These are phyloP conservation scores for Palythoa grandiflora DNA, from an alignment of 92 coral and sea anemone species.

Conservation along the genomic window DNA sequence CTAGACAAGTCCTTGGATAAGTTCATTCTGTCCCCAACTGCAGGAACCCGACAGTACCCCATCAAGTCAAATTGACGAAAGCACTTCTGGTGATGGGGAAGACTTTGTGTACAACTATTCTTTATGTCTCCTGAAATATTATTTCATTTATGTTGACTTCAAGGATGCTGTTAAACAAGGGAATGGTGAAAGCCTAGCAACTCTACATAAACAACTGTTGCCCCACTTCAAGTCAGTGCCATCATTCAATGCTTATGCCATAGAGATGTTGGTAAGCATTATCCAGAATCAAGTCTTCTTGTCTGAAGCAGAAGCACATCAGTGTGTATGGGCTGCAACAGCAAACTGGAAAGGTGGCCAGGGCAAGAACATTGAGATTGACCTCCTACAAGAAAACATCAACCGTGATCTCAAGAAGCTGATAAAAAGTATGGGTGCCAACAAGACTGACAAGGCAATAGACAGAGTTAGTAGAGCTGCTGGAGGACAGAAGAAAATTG, in stretches of 20 bases:
- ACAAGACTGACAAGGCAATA: constrained; percentile 74
- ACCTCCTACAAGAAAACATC: constrained; percentile 66
- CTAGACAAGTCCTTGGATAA: constrained; percentile 4
- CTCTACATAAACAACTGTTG: constrained; percentile 66
- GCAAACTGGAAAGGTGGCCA: constrained; percentile 76
- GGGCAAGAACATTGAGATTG: constrained; percentile 70
- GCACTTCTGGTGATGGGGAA: constrained; percentile 26
- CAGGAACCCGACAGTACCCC: constrained; percentile 30
- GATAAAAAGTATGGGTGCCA: constrained; percentile 73
- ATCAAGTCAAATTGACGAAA: constrained; percentile 35
- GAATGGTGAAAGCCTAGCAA: constrained; percentile 61
- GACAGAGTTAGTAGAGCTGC: constrained; percentile 67
- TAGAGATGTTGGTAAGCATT: constrained; percentile 69
- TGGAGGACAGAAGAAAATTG: constrained; percentile 49
- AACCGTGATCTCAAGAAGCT: constrained; percentile 63
- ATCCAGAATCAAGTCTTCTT: constrained; percentile 54
- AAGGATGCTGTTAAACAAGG: constrained; percentile 69
- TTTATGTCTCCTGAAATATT: constrained; percentile 53
- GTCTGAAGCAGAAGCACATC: constrained; percentile 74
- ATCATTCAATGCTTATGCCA: constrained; percentile 67
- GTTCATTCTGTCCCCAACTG: constrained; percentile 38
- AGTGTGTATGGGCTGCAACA: constrained; percentile 74
- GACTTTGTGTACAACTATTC: constrained; percentile 57
- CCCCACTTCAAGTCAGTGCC: constrained; percentile 61
- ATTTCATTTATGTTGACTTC: constrained; percentile 38